Evolutionary conservation across 2,888 invertebrate genomes (phyloP), one percentile per base, ranked within the genome.

Genomic region (Aphodius granarius): DNA sequence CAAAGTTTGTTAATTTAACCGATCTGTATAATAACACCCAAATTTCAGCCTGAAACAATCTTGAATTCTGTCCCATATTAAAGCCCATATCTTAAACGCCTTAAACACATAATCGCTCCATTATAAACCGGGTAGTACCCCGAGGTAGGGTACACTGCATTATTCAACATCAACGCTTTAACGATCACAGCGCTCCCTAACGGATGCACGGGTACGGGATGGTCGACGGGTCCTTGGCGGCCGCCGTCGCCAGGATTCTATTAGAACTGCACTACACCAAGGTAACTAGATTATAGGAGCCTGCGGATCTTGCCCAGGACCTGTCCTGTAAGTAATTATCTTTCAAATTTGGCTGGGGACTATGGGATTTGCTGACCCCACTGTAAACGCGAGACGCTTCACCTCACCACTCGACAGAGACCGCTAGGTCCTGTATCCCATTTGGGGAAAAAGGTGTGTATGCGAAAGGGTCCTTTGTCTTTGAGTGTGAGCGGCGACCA

Each of bases 271-370:
- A n/a, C 68, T 22, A 68, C 68, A 68, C 18, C 21, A 68, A 68
- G 68, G 68, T 68, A 68, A 68, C 68, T 68, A 68, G 68, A 68
- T 68, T 68, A 68, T n/a, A 20, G 68, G 68, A 68, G 21, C 21
- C 22, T n/a, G 20, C 68, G 20, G 68, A 21, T 21, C 43, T 43
- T 6, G 19, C 68, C 20, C 18, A 21, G 20, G 68, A 21, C 68
- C 43, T 43, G 43, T 68, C 68, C 20, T 16, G 68, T 68, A 68
- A 68, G 68, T 86, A 86, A 86, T 86, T 86, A 86, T 86, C 85
- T 86, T 85, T 85, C 84, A 86, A 86, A 86, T 87, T 86, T 83
- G 86, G 83, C 84, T 81, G 80, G 86, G 87, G 86, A 86, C 82
- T 83, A 82, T 78, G 86, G 86, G 86, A 86, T 77, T 81, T 77